Evolutionary conservation across 2,888 invertebrate species (phyloP).

Genomic region (Orchestes rusci): DNA sequence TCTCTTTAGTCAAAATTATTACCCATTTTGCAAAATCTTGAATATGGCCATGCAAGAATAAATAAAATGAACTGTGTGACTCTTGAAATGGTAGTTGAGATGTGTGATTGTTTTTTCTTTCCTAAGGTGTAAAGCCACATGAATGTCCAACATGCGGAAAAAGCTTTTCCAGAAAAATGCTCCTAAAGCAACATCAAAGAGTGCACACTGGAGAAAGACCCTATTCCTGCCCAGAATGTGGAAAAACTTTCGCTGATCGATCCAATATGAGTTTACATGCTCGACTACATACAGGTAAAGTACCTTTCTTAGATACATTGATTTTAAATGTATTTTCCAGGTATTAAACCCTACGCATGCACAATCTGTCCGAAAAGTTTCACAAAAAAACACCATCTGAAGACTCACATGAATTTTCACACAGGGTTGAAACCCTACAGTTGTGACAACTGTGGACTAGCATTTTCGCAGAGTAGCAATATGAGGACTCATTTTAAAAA

Average conservation of each 20-base stretch:
- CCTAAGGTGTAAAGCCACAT: conserved; percentile 64
- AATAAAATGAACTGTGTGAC: no score
- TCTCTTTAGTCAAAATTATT: no score
- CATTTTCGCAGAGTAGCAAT: conserved; percentile 79
- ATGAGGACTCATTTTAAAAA: conserved; percentile 83
- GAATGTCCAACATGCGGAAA: conserved; percentile 71
- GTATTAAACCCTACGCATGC: conserved; percentile 67
- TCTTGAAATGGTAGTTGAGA: no score
- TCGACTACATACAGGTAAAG: conserved; percentile 62
- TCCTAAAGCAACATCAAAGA: conserved; percentile 73
- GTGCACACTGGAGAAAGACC: conserved; percentile 79
- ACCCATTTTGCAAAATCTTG: no score
- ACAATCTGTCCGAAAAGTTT: conserved; percentile 68
- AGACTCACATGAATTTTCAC: conserved; percentile 79
- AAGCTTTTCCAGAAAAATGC: conserved; percentile 78
- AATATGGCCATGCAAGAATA: no score
- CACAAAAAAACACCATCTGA: conserved; percentile 78
- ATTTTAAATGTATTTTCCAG: conserved; percentile 41
- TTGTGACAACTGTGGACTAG: conserved; percentile 64
- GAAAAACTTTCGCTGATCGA: conserved; percentile 75
- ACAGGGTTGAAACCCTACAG: conserved; percentile 75
- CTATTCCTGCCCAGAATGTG: conserved; percentile 72
- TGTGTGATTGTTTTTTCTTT: background rate
- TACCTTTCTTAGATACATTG: background rate
- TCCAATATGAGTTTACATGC: conserved; percentile 81